A percentile compares a stretch with the other conserved stretches of the same genome.
These are phyloP conservation scores for Leptinotarsa lineolata DNA, from an alignment of 1,140 invertebrate species.

Conservation along the genomic window DNA sequence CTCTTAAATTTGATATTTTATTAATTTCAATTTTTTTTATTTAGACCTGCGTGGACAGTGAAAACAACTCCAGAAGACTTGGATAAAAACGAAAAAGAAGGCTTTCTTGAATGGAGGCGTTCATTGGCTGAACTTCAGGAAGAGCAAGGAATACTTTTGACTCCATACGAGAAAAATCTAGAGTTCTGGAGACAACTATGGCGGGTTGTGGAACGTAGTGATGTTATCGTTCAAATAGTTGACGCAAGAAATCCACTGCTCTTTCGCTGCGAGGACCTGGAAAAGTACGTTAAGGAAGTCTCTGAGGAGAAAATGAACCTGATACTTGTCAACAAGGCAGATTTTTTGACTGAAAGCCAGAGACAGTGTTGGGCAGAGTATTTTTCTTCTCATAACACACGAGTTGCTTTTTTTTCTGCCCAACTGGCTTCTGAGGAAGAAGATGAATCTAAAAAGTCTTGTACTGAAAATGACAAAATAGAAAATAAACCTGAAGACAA, in stretches of 20 bases:
- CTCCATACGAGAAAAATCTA: conserved; percentile 97
- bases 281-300: conserved; percentile 89
- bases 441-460: conserved; percentile 22
- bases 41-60: conserved; percentile 79
- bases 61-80: conserved; percentile 79
- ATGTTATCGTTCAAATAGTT: conserved; percentile 94
- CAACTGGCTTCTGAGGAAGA: conserved; percentile 59
- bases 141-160: conserved; percentile 79
- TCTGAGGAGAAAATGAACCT: conserved; percentile 77
- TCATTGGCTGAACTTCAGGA: conserved; percentile 80
- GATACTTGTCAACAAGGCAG: conserved; percentile 96
- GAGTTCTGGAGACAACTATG: conserved; percentile 99
- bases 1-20: too few relatives aligned
- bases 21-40: background rate
- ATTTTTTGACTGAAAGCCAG: conserved; percentile 84
- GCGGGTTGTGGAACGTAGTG: conserved; percentile 95
- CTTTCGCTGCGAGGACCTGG: conserved; percentile 93
- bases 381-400: conserved; percentile 72
- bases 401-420: conserved; percentile 86
- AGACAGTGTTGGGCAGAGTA: conserved; percentile 86
- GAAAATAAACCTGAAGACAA: conserved; percentile 45
- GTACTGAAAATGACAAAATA: conserved; percentile 52
- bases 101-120: conserved; percentile 88
- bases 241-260: conserved; percentile 96
- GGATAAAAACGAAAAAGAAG: conserved; percentile 73